Base-by-base conservation (phyloP, 2,113 vertebrate species). In the Rhinopomastus cyanomelas region DNA sequence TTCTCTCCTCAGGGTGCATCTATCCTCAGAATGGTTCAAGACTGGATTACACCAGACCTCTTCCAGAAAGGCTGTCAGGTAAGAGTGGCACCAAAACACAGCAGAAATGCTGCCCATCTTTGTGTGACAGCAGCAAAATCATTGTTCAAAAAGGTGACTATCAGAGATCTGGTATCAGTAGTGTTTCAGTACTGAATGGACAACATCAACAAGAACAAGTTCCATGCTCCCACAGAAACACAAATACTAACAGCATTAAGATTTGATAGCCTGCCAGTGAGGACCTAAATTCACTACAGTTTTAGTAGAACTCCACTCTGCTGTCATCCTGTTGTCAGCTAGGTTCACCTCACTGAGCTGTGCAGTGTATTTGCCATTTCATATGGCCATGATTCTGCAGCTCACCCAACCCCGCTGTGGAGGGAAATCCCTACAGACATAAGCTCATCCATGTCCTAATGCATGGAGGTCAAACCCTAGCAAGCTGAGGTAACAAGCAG, bases 11-110 rank as follows among this genome's bases (percentile, higher is more conserved):
- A 99, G 98, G 98, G 98, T 69, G 97, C 98, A 7, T 98, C 98
- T 1, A 95, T 98, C 89, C 98, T 99, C 67, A 97, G 98, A 89
- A 99, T 99, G 98, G 80, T 99, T 91, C 97, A 84, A 96, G 97
- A 98, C 83, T 98, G 98, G 97, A 97, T 98, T 85, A 98, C 98
- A 26, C 97, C 95, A 88, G 97, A 98, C 0, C 10, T 19, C 16
- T 99, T 99, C 95, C 97, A 96, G 93, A 89, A 97, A 48, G 98
- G 98, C 69, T 99, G 98, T 88, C 97, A 96, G 96, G 98, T 99
- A 96, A 94, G 88, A 6, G 5, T 42, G 36, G 11, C 49, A 87
- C 10, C 87, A 67, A 74, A 85, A 61, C 64, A 9, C 0, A 0
- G 9, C 36, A 65, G 44, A 92, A 76, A 68, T 11, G 44, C 26